Conservation (phyloP, 2,113 vertebrate genomes). For the Podocnemis expansa region DNA sequence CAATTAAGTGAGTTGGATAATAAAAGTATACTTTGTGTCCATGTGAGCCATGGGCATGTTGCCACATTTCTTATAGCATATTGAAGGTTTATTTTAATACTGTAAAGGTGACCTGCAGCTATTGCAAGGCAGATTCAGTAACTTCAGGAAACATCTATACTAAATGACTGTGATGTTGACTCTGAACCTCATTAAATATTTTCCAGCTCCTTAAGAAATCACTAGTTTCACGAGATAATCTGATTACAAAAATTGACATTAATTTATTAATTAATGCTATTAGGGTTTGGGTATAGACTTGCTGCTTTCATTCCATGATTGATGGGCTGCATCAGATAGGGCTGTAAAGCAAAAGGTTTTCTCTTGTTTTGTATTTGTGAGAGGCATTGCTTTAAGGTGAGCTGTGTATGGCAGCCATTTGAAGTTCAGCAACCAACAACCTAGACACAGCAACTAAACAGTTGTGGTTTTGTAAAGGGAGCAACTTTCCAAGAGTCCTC, state of each 20-base stretch:
- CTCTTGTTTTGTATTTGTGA: rapidly evolving
- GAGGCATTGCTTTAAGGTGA: background rate
- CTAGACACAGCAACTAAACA: background rate
- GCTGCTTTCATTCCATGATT: background rate
- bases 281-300: background rate
- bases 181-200: background rate
- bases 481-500: background rate
- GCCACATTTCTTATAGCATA: background rate
- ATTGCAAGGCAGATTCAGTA: background rate
- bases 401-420: rapidly evolving
- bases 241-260: background rate
- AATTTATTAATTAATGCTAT: background rate
- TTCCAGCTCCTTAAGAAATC: background rate
- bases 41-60: background rate
- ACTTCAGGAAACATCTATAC: background rate
- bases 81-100: background rate
- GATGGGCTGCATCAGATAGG: background rate
- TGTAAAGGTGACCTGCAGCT: background rate
- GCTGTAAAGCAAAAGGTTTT: background rate
- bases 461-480: background rate
- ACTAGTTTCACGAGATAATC: background rate
- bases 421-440: background rate
- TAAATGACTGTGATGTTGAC: background rate
- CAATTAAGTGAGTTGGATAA: background rate
- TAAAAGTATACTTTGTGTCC: rapidly evolving